Conservation (phyloP, 2,888 invertebrate species). For the Elysia crispata region DNA sequence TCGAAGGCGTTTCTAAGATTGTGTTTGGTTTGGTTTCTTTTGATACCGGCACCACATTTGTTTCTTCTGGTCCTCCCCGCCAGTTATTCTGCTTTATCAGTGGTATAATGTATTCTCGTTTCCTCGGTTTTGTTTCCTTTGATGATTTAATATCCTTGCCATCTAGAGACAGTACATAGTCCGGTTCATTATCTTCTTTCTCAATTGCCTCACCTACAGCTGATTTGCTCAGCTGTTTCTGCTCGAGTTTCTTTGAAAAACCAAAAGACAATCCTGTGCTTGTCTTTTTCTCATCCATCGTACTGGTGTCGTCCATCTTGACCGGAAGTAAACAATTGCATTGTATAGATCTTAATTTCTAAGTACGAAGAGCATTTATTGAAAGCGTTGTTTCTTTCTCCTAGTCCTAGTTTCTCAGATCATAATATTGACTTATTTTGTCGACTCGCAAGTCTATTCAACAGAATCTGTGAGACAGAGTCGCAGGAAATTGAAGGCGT, state of each 20-base stretch:
- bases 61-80: slow-evolving; percentile 58
- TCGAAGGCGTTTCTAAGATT: neutral
- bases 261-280: slow-evolving; percentile 63
- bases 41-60: slow-evolving; percentile 44
- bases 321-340: too few species aligned
- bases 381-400: too few species aligned
- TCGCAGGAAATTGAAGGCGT: too few species aligned
- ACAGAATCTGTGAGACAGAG: too few species aligned
- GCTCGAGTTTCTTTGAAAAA: slow-evolving; percentile 64
- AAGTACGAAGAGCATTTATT: too few species aligned
- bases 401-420: too few species aligned
- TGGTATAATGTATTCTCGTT: slow-evolving; percentile 74
- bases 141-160: slow-evolving; percentile 60
- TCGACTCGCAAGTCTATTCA: too few species aligned
- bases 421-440: too few species aligned
- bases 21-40: neutral
- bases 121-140: slow-evolving; percentile 54
- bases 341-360: too few species aligned
- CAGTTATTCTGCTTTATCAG: slow-evolving; percentile 77
- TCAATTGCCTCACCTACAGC: slow-evolving; percentile 52
- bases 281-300: slow-evolving; percentile 51
- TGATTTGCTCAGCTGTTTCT: slow-evolving; percentile 56
- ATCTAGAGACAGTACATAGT: slow-evolving; percentile 62
- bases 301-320: slow-evolving; percentile 31
- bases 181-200: slow-evolving; percentile 54